Percentiles rank a stretch among this genome's conserved stretches.
Conservation (phyloP, 1,140 invertebrate genomes). For the Oppia nitens region DNA sequence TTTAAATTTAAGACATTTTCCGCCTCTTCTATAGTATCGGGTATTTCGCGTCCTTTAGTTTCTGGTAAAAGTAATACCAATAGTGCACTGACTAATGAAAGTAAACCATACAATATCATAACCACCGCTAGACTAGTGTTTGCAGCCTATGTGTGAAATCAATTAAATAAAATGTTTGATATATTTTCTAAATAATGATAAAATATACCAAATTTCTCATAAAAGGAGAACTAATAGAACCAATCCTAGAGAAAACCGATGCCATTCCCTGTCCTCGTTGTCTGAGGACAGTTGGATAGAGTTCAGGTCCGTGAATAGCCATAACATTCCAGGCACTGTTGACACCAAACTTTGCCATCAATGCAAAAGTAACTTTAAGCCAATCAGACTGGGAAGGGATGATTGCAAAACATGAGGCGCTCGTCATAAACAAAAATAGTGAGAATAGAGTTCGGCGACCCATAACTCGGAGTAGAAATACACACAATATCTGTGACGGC, state of each 20-base stretch:
- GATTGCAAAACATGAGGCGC: neutral
- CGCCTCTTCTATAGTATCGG: too few species aligned
- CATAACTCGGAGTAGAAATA: neutral
- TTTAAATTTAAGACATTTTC: too few species aligned
- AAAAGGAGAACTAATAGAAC: constrained; percentile 27
- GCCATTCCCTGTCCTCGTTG: constrained; percentile 28
- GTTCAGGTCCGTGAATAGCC: constrained; percentile 4
- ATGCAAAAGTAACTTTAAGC: neutral
- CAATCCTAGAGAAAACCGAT: constrained; percentile 27
- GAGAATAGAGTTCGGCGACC: neutral
- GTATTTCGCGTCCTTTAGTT: too few species aligned
- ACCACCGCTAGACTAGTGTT: too few species aligned
- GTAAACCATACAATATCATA: too few species aligned
- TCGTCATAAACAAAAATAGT: neutral
- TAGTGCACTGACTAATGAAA: too few species aligned
- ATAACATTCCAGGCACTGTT: neutral
- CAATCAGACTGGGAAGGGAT: neutral
- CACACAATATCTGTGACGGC: neutral
- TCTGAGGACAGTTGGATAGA: constrained; percentile 32
- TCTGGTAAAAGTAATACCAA: too few species aligned
- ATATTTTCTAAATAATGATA: too few species aligned
- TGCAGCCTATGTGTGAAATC: too few species aligned
- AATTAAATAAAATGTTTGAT: too few species aligned
- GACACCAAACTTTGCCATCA: neutral
- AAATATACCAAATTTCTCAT: constrained; percentile 28